phyloP scores from a whole-genome alignment of 2,113 vertebrate genomes.

The Microcebus murinus region DNA sequence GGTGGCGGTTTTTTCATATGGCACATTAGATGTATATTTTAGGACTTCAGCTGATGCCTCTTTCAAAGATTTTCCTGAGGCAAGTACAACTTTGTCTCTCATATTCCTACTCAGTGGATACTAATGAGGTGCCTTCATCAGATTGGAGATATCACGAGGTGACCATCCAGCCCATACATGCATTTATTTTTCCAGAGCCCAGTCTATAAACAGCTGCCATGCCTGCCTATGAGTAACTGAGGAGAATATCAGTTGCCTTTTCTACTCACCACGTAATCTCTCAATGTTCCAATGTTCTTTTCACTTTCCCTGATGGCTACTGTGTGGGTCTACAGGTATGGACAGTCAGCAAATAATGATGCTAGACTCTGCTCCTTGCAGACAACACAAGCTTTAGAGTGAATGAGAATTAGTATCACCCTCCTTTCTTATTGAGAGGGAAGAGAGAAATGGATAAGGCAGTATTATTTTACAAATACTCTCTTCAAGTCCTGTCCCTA shows the following conservation, averaged over 20 bases:
- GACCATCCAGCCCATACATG: too few relatives aligned
- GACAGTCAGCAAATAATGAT: neutral
- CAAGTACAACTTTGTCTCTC: neutral
- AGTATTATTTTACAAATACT: neutral
- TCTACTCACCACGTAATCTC: neutral
- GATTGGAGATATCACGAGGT: neutral
- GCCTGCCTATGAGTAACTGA: accelerated
- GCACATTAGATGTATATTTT: neutral
- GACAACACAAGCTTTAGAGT: neutral
- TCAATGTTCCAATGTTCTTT: neutral
- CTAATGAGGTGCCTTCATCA: too few relatives aligned
- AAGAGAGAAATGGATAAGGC: neutral
- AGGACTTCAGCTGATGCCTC: too few relatives aligned
- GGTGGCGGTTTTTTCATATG: accelerated
- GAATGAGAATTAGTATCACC: neutral
- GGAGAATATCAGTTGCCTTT: neutral
- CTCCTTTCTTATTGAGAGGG: neutral
- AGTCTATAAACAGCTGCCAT: neutral
- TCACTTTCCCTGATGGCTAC: neutral
- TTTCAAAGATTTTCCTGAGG: neutral
- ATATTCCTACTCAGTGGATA: too few relatives aligned
- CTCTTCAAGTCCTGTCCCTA: neutral
- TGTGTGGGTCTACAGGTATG: accelerated
- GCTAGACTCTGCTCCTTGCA: neutral
- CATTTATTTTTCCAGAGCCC: neutral